Evolutionary conservation across 2,797 vertebrate genomes (phyloP), one percentile per base, ranked within the genome.

Genomic region (Sphenopsis melanotis): DNA sequence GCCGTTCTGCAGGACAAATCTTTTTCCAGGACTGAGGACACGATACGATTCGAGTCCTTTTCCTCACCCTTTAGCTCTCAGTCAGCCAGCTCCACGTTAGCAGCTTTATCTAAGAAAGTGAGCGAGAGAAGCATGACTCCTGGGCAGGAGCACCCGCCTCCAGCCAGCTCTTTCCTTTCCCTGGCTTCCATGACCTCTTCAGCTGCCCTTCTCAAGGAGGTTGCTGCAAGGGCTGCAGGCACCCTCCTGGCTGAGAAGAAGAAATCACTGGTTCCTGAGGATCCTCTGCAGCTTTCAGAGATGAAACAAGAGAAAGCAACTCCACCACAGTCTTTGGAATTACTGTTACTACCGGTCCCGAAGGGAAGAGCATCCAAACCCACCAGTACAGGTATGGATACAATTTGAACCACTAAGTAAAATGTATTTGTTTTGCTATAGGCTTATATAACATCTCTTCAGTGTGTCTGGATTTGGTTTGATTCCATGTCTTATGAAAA

Each of bases 21-120:
- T 26, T 98, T 99, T 46, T 96, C 98, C 94, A 95, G 98, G 98
- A 97, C 98, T 83, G 99, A 99, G 15, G 99, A 99, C 42, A 96
- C 98, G 20, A 92, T 99, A 95, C 99, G 99, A 90, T 99, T 99
- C 12, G 99, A 99, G 97, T 98, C 99, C 94, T 99, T 99, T 95
- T 98, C 98, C 90, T 99, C 99, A 18, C 99, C 99, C 34, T 99
- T 99, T 93, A 99, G 98, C 98, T 99, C 99, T 10, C 99, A 99
- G 98, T 99, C 99, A 15, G 99, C 99, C 93, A 99, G 99, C 96
- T 99, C 99, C 90, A 99, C 99, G 1, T 98, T 99, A 78, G 99
- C 99, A 47, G 99, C 99, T n/a, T 98, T 99, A 90, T 99, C 99
- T 97, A 99, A 99, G 98, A 99, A 99, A 98, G 99, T 99, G 95